A percentile compares a stretch with the other conserved stretches of the same genome.
Evolutionary conservation across 1,140 invertebrate species (phyloP).

Genomic region (Oreohelix idahoensis): DNA sequence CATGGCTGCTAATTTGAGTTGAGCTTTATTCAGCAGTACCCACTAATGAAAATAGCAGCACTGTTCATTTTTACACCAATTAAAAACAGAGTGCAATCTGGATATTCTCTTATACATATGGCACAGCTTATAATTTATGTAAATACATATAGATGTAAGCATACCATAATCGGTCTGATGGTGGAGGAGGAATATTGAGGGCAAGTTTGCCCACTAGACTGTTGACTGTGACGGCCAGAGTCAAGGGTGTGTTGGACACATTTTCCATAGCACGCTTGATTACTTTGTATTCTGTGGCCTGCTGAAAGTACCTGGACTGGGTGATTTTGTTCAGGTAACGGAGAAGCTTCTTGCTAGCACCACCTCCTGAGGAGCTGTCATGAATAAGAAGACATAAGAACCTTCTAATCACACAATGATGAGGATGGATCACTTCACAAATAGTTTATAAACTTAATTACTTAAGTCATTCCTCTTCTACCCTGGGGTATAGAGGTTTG

Average conservation of each 20-base stretch:
- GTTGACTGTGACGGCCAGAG: conserved; percentile 89
- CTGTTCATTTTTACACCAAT: too few species aligned
- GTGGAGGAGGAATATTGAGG: conserved; percentile 94
- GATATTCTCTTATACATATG: too few species aligned
- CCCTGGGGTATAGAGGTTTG: too few species aligned
- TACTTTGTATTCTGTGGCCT: conserved; percentile 77
- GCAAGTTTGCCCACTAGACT: conserved; percentile 86
- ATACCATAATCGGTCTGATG: conserved; percentile 91
- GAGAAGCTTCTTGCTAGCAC: conserved; percentile 83
- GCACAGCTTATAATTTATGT: too few species aligned
- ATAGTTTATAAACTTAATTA: too few species aligned
- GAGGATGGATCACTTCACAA: too few species aligned
- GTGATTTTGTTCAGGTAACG: conserved; percentile 92
- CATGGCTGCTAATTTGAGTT: too few species aligned
- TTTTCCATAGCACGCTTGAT: conserved; percentile 75
- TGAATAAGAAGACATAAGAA: background rate
- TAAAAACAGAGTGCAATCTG: too few species aligned
- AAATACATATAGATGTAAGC: conserved; percentile 6
- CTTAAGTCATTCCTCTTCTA: too few species aligned
- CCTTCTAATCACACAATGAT: too few species aligned
- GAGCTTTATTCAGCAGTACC: too few species aligned
- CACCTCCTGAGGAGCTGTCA: conserved; percentile 31
- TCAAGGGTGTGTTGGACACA: conserved; percentile 92
- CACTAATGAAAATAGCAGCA: too few species aligned
- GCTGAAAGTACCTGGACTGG: conserved; percentile 91